Evolutionary conservation across 2,113 vertebrate species (phyloP).

Genomic region (Brachionichthys hirsutus): DNA sequence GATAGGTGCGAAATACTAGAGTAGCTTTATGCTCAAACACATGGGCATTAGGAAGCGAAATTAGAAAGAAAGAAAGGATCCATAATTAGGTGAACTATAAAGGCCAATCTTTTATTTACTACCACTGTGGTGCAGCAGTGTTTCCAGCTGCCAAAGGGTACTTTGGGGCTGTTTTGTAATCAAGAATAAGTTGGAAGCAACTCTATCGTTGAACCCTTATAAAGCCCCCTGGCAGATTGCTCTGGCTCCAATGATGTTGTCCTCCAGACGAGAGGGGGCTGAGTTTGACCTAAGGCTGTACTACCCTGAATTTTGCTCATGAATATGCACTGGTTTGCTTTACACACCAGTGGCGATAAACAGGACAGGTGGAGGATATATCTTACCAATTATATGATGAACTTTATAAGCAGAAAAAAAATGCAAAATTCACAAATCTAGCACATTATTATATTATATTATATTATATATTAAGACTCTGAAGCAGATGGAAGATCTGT

Average conservation of each 20-base stretch:
- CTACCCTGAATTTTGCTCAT: constrained; percentile 32
- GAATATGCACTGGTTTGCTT: constrained; percentile 37
- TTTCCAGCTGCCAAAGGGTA: constrained; percentile 43
- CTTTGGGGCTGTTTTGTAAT: constrained; percentile 53
- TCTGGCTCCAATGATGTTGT: constrained; percentile 31
- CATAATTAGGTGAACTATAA: constrained; percentile 2
- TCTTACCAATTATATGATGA: not conserved
- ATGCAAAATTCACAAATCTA: constrained; percentile 3
- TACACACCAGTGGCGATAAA: not conserved
- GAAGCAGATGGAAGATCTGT: not conserved
- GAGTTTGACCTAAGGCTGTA: constrained; percentile 47
- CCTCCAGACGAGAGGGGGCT: constrained; percentile 41
- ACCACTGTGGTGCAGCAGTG: constrained; percentile 6
- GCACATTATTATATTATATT: constrained; percentile 7
- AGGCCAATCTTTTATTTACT: constrained; percentile 29
- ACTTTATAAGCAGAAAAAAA: not conserved
- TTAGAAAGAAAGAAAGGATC: not conserved
- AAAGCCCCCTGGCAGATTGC: constrained; percentile 9
- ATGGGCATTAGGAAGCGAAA: not conserved
- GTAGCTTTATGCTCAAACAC: constrained; percentile 12
- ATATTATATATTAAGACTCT: too few relatives aligned
- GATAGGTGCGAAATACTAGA: constrained; percentile 10
- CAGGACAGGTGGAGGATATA: not conserved
- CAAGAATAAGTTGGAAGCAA: constrained; percentile 30
- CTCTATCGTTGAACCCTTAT: constrained; percentile 6